Evolutionary conservation across 2,797 vertebrate species (phyloP), one percentile per base, ranked within the genome.

Genomic region (Alauda arvensis): DNA sequence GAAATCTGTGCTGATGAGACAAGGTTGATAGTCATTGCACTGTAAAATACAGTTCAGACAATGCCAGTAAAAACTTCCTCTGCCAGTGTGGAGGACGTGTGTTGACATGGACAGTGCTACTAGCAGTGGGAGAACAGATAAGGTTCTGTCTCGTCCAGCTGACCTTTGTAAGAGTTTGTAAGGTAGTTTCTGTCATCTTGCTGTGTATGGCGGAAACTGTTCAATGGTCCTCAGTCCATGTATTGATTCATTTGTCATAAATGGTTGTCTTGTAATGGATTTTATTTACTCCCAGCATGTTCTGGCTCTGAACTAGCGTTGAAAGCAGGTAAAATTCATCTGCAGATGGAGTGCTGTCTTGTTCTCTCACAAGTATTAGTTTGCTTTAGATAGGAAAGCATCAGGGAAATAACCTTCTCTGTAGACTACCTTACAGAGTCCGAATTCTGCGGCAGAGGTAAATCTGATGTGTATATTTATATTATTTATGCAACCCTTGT

Each of bases 261-360:
- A 60, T 37, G 53, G 46, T 87, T 81, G 65, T 69, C 77, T 94
- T 18, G 10, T 87, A 74, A 85, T 1, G 45, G 67, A 55, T 89
- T 85, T 93, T 93, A 71, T 90, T 93, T 91, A 89, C 55, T 87
- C 65, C 42, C 71, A 84, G 68, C 71, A 15, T 89, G 74, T 83
- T 79, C 88, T 94, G 88, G 63, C 90, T 91, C 77, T 77, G 83
- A 90, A 55, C 68, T 93, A 59, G 80, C 71, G 37, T 6, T 60
- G 70, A 89, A 85, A 88, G 75, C 74, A 79, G 77, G 79, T 89
- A 82, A 70, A 87, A 93, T 91, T 87, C 45, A 86, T 82, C 83
- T 93, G 80, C 83, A 90, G 83, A 84, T 85, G 68, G 83, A 91
- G 48, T 71, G 75, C 75, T 94, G 65, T 90, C 85, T 92, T 92